Base-by-base conservation (phyloP, 1,140 invertebrate genomes). In the Drosophila erecta region DNA sequence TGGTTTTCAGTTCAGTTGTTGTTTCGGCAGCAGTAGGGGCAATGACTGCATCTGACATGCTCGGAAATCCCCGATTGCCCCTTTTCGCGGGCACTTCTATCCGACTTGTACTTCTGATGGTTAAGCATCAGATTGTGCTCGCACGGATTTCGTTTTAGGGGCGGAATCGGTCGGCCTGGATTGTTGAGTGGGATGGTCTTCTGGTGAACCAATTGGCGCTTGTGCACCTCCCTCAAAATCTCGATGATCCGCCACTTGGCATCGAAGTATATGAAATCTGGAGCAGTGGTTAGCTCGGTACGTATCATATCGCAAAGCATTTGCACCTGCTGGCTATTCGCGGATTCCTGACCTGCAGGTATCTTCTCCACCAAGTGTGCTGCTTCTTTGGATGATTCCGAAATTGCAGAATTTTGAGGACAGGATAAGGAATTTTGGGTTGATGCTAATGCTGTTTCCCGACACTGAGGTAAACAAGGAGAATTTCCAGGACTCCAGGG, bases 181-280 rank as follows among this genome's bases (percentile, higher is more conserved):
- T 8, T 30, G 4, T 33, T n/a, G 11, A 66, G 59, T 0, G 69
- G 55, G 0, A 24, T 24, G 14, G 51, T 58, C 40, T 76, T 84
- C n/a, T 40, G n/a, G 24, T 71, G 56, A 6, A 80, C 59, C 57
- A 90, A 37, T 46, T 81, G 74, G 3, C 70, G 61, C 11, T 76
- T 79, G 37, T 90, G 83, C 0, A 90, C 83, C 4, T 90, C 89
- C 8, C 77, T 72, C 8, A 90, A 17, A 3, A 90, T 71, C 17
- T 84, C 89, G 4, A 90, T 89, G n/a, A 90, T 90, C 10, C 74
- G 77, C 87, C 87, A 90, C 56, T 90, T 90, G 41, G 89, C 80
- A 54, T 91, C 80, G 22, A 69, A 81, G 47, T 79, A 90, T 20
- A 85, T 58, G 5, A 76, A 75, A 22, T 90, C 87, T 0, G 87